Conservation (phyloP, 2,113 vertebrate species). For the Carollia perspicillata region DNA sequence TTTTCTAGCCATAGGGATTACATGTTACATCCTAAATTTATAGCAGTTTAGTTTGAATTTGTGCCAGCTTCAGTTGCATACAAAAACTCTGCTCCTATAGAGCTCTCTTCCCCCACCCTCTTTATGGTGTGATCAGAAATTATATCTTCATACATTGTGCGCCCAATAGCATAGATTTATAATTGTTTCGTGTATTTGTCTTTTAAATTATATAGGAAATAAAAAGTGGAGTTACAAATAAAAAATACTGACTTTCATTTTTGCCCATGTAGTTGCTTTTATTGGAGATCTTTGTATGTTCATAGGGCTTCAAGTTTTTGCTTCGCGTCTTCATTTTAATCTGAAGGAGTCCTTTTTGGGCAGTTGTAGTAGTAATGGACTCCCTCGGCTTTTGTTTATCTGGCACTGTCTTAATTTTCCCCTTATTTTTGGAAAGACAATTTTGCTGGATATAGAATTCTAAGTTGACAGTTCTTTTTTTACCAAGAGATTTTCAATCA, state of each 20-base stretch:
- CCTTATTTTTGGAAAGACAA: background rate
- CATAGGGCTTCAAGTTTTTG: background rate
- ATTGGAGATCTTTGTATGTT: background rate
- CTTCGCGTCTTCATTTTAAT: background rate
- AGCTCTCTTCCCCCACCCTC: no score
- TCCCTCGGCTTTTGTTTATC: no score
- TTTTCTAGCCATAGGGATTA: background rate
- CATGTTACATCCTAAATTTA: background rate
- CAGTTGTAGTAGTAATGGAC: background rate
- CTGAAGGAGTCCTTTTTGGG: background rate
- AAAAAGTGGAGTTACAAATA: no score
- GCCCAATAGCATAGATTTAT: no score
- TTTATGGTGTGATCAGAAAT: no score
- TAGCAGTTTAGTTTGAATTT: no score
- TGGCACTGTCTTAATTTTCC: background rate
- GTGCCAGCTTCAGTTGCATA: no score
- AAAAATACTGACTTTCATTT: background rate
- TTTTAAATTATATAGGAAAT: no score
- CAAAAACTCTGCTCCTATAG: no score
- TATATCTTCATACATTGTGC: no score
- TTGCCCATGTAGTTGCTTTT: background rate
- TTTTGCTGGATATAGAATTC: background rate
- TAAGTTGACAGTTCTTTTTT: background rate
- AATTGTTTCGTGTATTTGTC: no score
- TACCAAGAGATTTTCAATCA: slow-evolving; percentile 19